Conservation (phyloP, 2,888 invertebrate genomes). For the Tiliacea citrago region DNA sequence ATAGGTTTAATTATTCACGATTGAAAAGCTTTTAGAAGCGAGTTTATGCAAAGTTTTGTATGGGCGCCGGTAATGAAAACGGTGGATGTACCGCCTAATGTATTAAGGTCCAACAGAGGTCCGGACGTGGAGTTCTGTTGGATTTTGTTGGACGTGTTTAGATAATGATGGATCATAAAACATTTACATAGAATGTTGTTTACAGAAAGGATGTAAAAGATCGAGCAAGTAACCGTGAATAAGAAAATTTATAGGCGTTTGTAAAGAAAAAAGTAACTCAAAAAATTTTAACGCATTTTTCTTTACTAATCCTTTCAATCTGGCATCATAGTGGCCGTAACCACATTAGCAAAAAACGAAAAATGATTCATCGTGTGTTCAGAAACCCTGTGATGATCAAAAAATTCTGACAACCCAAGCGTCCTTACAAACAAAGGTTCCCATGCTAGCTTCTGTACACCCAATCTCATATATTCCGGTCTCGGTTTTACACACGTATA, state of each 20-base stretch:
- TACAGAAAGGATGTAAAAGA: constrained; percentile 31
- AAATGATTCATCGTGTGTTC: constrained; percentile 16
- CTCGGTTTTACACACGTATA: constrained; percentile 35
- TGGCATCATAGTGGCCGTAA: constrained; percentile 4
- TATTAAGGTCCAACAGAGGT: constrained; percentile 68
- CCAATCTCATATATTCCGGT: constrained; percentile 40
- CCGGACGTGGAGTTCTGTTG: constrained; percentile 58
- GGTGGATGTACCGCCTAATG: constrained; percentile 68
- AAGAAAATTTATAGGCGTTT: constrained; percentile 7
- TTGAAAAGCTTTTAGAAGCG: constrained; percentile 81
- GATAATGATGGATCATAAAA: constrained; percentile 71
- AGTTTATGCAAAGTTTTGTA: constrained; percentile 81
- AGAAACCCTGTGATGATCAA: constrained; percentile 3
- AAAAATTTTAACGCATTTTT: neutral
- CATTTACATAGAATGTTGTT: constrained; percentile 48
- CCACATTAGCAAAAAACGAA: constrained; percentile 9
- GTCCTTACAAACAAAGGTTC: constrained; percentile 46
- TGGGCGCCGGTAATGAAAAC: constrained; percentile 80
- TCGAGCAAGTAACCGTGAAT: constrained; percentile 38
- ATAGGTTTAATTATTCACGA: constrained; percentile 87
- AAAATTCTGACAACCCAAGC: constrained; percentile 26
- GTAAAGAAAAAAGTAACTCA: constrained; percentile 18
- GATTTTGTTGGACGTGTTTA: constrained; percentile 69
- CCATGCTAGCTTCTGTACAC: constrained; percentile 35
- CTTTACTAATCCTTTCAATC: constrained; percentile 15